Evolutionary conservation across 2,113 vertebrate genomes (phyloP), one percentile per base, ranked within the genome.

Genomic region (Ammodytes dubius): DNA sequence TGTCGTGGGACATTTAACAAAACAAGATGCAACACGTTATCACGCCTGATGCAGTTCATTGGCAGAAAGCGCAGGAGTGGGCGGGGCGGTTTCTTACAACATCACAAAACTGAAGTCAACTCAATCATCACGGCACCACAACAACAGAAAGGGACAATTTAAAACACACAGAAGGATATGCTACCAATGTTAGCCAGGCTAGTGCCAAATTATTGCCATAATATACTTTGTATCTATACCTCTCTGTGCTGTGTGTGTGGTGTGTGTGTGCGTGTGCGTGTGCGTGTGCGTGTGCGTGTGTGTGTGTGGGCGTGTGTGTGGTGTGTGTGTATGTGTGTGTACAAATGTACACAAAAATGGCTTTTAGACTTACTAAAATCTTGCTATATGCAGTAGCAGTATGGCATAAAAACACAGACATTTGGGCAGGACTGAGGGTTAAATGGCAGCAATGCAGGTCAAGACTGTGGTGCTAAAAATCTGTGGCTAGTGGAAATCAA

Each of bases 151-250:
- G 13, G 72, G 12, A 87, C 71, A 7, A 52, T 54, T 73, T 42
- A 49, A 81, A 74, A 66, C n/a, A 42, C 70, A 79, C 52, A 19
- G 42, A 77, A 69, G 53, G 42, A 77, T 84, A 57, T 74, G 84
- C 86, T 87, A 90, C 88, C 76, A 49, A 87, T 37, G 70, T 87
- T 13, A 71, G 76, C 59, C 64, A 61, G 78, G 77, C 87, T 67
- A 45, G 50, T 70, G 79, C 71, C 77, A 84, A 81, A 78, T 93
- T 93, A 94, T 94, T 93, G 93, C 93, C 91, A 84, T 88, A 27
- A 27, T 81, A 90, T 92, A 93, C 89, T 84, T 86, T 43, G 13
- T 83, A 63, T 61, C 70, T 71, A 70, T 76, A 80, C 63, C 67
- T 63, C 37, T 57, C 35, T 63, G 37, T 67, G 15, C 27, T 27